phyloP scores from a whole-genome alignment of 2,113 vertebrate genomes.

The Raja brachyura region DNA sequence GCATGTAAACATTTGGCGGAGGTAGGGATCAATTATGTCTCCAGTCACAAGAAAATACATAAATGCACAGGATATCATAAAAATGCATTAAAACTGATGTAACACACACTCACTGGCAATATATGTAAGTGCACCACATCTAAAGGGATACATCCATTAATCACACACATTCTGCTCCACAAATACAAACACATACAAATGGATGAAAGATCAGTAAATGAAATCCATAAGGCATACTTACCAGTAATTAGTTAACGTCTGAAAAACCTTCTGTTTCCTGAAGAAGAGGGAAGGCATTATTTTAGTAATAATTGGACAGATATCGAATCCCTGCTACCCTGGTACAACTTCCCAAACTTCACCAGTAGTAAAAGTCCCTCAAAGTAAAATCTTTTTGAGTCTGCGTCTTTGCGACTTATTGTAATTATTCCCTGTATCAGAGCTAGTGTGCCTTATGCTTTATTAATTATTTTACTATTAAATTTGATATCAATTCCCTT shows the following conservation, averaged over 20 bases:
- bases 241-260: slow-evolving; percentile 32
- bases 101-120: not conserved
- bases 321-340: not conserved
- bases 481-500: not conserved
- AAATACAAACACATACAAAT: not conserved
- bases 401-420: not conserved
- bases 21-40: not conserved
- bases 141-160: not conserved
- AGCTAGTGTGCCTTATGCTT: no score
- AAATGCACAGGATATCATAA: not conserved
- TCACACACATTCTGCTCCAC: no score
- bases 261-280: slow-evolving; percentile 36
- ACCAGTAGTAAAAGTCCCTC: not conserved
- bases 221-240: not conserved
- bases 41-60: not conserved
- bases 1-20: not conserved
- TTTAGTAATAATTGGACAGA: not conserved
- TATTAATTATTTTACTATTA: not conserved
- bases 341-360: not conserved
- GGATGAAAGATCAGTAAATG: not conserved
- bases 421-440: not conserved
- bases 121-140: not conserved
- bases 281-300: not conserved
- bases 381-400: not conserved
- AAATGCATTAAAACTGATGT: not conserved